Evolutionary conservation across 2,113 vertebrate genomes (phyloP), one percentile per base, ranked within the genome.

Genomic region (Lates calcarifer): DNA sequence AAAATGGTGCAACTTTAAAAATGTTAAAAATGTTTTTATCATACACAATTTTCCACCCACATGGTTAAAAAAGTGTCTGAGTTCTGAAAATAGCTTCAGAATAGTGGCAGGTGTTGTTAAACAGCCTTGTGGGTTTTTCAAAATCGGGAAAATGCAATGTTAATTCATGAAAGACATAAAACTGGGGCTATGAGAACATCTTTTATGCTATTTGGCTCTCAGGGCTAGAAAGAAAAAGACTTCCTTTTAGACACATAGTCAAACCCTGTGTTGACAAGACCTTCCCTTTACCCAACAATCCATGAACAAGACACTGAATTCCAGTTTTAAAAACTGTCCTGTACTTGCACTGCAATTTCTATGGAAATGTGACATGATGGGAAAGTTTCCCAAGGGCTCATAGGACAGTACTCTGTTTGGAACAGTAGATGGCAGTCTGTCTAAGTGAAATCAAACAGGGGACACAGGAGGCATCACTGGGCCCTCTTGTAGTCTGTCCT

Each of bases 341-440:
- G 37, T 12, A 24, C 13, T 13, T 31, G 7, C 37, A 33, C 0
- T 66, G n/a, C 33, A 51, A 24, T 24, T 33, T 35, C 20, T 58
- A 29, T 74, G 24, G 60, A 53, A 20, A 1, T 20, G n/a, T 53
- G n/a, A 56, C 28, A 49, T 26, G 28, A 47, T 11, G 9, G 14
- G 2, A 17, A 0, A 0, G 31, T 39, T 55, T 58, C 51, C 22
- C 28, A 3, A 41, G 17, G 24, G 6, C 37, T 45, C 12, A 53
- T 20, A 33, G 28, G 14, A 62, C 58, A 75, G 17, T 83, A 20
- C 60, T 45, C 22, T 20, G 0, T 41, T 8, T 33, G 2, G 13
- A 88, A 24, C 92, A 88, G 81, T 62, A 90, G 90, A 77, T 87
- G 89, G 81, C 83, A 58, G 74, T 89, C 35, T 70, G 28, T 74